A percentile compares a stretch with the other conserved stretches of the same genome.
These are phyloP conservation scores for Equus quagga DNA, from an alignment of 2,113 vertebrate genomes.

Conservation along the genomic window DNA sequence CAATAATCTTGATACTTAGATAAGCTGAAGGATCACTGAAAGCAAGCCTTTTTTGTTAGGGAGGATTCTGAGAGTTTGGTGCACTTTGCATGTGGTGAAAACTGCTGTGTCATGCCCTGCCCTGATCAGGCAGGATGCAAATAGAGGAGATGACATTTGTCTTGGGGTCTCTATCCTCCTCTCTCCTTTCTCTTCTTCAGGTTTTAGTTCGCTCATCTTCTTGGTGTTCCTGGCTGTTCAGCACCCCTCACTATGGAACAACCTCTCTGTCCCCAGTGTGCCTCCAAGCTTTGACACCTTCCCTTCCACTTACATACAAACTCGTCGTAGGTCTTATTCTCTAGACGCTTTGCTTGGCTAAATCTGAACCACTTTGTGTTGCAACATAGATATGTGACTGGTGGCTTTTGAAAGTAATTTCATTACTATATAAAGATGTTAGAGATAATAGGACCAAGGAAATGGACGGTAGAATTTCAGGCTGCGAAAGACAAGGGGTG, in stretches of 20 bases:
- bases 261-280: background rate
- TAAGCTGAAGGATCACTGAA: background rate
- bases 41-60: background rate
- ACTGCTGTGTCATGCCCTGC: fast-evolving
- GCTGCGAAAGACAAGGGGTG: background rate
- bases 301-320: background rate
- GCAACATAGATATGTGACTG: background rate
- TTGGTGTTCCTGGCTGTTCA: background rate
- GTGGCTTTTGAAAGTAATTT: background rate
- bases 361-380: background rate
- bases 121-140: background rate
- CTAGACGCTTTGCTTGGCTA: background rate
- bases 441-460: background rate
- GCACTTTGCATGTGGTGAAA: background rate
- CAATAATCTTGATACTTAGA: background rate
- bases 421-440: background rate
- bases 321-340: background rate
- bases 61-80: background rate
- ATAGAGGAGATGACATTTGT: background rate
- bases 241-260: fast-evolving
- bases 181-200: background rate
- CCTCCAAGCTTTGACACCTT: background rate
- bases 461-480: background rate
- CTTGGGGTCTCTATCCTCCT: background rate
- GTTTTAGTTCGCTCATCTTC: background rate